Evolutionary conservation across 1,140 invertebrate genomes (phyloP), one percentile per base, ranked within the genome.

Genomic region (Alviniconcha marisindica): DNA sequence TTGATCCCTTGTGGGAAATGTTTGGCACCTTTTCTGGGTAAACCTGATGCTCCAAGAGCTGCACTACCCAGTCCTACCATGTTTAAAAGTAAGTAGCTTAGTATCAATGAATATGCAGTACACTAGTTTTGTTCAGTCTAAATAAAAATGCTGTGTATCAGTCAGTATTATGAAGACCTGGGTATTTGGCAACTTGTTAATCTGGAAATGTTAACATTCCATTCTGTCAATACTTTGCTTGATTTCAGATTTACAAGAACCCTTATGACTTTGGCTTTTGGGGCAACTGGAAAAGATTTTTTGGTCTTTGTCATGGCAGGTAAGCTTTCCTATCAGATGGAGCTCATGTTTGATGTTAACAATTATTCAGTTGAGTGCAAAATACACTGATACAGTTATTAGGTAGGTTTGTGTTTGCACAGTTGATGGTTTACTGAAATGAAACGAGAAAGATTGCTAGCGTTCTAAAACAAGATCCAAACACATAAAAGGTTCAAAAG

Each of bases 261-360:
- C 97, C 97, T 0, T 99, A 98, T 91, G 94, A 99, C 93, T 97
- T 97, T 94, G 98, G 98, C 31, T 92, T 94, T 18, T 94, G 93
- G 87, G 95, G 96, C 89, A 99, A 99, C 93, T 99, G 97, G 97
- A 95, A 94, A 89, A 89, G 97, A 38, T 98, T 99, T 93, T 93
- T 99, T 63, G 97, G 97, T 5, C 91, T 98, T 48, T 95, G 95
- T 38, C 94, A 95, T 87, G 95, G 95, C 84, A 96, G 96, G 94
- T 95, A 92, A 89, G 85, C 79, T n/a, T n/a, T n/a, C n/a, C n/a
- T n/a, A n/a, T n/a, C n/a, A n/a, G n/a, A 18, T 63, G 31, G 15
- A 78, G n/a, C 40, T 2, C 44, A 31, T 54, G 73, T 77, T 56
- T 21, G 28, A 44, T 42, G 36, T n/a, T 15, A n/a, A 48, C 28